Evolutionary conservation across 2,888 invertebrate genomes (phyloP).

Genomic region (Caenorhabditis uteleia): DNA sequence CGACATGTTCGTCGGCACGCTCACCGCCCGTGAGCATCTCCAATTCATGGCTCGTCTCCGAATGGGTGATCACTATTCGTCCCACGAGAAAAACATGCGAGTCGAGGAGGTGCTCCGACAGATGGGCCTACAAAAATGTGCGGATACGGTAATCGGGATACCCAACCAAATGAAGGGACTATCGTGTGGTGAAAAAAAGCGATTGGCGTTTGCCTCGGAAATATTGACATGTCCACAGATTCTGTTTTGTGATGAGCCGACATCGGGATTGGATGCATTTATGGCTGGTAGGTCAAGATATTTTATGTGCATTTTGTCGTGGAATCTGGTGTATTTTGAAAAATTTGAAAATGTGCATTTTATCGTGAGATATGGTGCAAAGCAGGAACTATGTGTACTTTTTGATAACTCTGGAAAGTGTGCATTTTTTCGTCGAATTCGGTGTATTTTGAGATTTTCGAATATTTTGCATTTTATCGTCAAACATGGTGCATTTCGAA

Average conservation of each 20-base stretch:
- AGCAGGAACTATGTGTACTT: no score
- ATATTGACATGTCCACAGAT: conserved; percentile 73
- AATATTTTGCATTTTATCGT: no score
- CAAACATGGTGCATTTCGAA: no score
- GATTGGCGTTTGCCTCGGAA: conserved; percentile 90
- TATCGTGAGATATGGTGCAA: no score
- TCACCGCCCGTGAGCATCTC: conserved; percentile 87
- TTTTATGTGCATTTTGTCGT: no score
- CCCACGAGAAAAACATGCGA: conserved; percentile 76
- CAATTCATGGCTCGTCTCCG: conserved; percentile 85
- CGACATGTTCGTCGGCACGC: conserved; percentile 83
- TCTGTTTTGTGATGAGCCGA: conserved; percentile 74
- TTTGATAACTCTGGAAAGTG: no score
- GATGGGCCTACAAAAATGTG: conserved; percentile 78
- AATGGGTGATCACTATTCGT: conserved; percentile 78
- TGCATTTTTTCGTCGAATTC: no score
- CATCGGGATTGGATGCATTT: conserved; percentile 73
- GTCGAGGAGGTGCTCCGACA: conserved; percentile 76
- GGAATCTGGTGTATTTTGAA: no score
- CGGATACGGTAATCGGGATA: conserved; percentile 82
- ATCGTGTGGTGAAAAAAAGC: conserved; percentile 91
- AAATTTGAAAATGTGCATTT: neutral
- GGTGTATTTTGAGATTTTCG: no score
- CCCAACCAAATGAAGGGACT: conserved; percentile 80
- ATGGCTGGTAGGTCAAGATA: conserved; percentile 51